Conservation (phyloP, 2,888 invertebrate species). For the Yponomeuta evonymella region DNA sequence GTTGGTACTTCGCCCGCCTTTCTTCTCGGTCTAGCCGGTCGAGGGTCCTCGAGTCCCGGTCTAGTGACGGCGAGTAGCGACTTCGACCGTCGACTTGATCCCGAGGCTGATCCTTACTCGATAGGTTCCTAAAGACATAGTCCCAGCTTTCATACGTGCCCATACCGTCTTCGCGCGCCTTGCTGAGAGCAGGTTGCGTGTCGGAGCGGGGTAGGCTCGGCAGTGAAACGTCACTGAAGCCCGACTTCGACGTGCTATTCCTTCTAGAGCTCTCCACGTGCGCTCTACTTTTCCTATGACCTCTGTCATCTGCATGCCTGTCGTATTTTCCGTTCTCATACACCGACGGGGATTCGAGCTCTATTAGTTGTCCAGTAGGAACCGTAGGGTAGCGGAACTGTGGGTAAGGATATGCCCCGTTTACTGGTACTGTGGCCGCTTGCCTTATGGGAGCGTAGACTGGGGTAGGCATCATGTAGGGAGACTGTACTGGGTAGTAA, state of each 20-base stretch:
- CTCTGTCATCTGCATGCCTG: slow-evolving; percentile 40
- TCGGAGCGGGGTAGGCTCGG: slow-evolving; percentile 67
- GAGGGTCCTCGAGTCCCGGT: slow-evolving; percentile 62
- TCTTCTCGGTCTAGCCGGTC: slow-evolving; percentile 65
- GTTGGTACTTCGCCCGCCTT: slow-evolving; percentile 62
- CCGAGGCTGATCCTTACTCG: slow-evolving; percentile 79
- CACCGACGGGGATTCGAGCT: slow-evolving; percentile 72
- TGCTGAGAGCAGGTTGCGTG: slow-evolving; percentile 64
- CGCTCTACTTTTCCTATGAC: slow-evolving; percentile 34
- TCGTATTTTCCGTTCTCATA: slow-evolving; percentile 61
- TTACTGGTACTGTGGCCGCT: slow-evolving; percentile 60
- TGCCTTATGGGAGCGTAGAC: slow-evolving; percentile 66
- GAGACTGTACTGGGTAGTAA: slow-evolving; percentile 64
- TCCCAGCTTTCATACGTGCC: slow-evolving; percentile 86
- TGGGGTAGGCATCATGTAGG: slow-evolving; percentile 66
- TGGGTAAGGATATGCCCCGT: slow-evolving; percentile 60
- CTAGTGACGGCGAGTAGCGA: slow-evolving; percentile 74
- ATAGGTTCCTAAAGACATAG: slow-evolving; percentile 85
- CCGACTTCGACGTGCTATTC: slow-evolving; percentile 59
- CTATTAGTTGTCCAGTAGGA: slow-evolving; percentile 82
- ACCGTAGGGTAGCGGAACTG: slow-evolving; percentile 70
- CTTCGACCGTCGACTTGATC: slow-evolving; percentile 80
- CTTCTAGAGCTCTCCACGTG: slow-evolving; percentile 46
- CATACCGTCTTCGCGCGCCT: slow-evolving; percentile 79
- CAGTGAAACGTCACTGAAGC: slow-evolving; percentile 56